Evolutionary conservation across 1,140 invertebrate species (phyloP).

Genomic region (Andricus grossulariae): DNA sequence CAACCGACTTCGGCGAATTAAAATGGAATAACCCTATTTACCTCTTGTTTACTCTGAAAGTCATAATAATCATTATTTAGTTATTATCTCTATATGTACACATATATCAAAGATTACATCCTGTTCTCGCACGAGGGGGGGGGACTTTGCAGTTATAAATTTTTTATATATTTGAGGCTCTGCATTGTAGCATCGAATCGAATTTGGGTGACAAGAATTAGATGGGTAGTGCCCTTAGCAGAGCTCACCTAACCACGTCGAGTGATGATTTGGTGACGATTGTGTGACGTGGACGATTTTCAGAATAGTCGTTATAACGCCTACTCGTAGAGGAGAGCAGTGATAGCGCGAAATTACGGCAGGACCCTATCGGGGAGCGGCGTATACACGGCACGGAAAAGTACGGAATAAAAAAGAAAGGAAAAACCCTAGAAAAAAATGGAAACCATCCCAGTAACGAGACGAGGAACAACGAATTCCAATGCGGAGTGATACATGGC

Average conservation of each 20-base stretch:
- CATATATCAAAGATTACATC: no score
- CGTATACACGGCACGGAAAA: background rate
- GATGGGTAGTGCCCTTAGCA: background rate
- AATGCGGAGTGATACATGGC: slow-evolving; percentile 66
- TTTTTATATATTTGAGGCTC: background rate
- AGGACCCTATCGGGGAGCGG: background rate
- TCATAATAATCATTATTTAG: no score
- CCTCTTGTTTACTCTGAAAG: no score
- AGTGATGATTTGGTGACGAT: slow-evolving; percentile 12
- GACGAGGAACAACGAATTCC: slow-evolving; percentile 69
- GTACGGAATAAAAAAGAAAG: slow-evolving; percentile 33
- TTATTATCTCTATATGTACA: no score
- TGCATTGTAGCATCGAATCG: background rate
- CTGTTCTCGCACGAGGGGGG: no score
- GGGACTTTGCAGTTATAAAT: background rate
- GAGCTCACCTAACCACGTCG: background rate
- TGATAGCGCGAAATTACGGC: slow-evolving; percentile 1
- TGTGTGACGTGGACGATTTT: slow-evolving; percentile 9
- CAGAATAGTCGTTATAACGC: slow-evolving; percentile 1
- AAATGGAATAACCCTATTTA: no score
- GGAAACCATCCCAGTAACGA: slow-evolving; percentile 57
- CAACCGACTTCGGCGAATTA: no score
- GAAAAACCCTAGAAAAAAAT: slow-evolving; percentile 6
- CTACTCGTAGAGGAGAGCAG: background rate
- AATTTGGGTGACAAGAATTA: background rate